Evolutionary conservation across 2,113 vertebrate genomes (phyloP).

Genomic region (Casuarius casuarius): DNA sequence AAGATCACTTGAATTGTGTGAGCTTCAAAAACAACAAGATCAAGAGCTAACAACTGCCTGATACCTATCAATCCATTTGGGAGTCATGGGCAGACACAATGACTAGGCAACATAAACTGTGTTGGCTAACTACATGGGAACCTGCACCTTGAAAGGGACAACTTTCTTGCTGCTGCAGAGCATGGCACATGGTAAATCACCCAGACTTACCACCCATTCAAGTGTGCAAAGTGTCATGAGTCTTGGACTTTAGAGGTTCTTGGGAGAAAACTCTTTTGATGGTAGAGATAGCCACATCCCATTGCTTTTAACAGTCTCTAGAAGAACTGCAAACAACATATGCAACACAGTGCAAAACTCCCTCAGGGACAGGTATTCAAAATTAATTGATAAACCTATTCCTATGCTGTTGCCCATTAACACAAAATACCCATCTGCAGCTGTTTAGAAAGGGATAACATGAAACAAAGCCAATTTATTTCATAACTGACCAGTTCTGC

Average conservation of each 20-base stretch:
- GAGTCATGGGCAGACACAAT: background rate
- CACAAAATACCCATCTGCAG: background rate
- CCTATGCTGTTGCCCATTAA: background rate
- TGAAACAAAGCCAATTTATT: background rate
- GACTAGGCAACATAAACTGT: background rate
- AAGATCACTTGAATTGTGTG: background rate
- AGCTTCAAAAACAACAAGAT: background rate
- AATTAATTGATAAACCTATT: background rate
- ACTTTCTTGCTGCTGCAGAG: background rate
- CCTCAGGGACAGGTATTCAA: background rate
- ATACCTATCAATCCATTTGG: too few species aligned
- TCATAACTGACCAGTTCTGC: background rate
- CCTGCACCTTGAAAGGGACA: background rate
- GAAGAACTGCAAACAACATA: background rate
- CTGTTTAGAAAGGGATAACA: background rate
- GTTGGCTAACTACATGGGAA: background rate
- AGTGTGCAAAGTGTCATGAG: background rate
- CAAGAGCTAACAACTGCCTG: rapidly evolving
- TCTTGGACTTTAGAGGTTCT: background rate
- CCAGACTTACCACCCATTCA: background rate
- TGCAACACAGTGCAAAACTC: background rate
- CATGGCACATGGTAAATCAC: background rate
- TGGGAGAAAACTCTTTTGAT: background rate
- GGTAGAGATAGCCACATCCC: background rate
- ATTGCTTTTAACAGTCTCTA: background rate